phyloP scores from a whole-genome alignment of 2,113 vertebrate species.

The Burhinus bistriatus region DNA sequence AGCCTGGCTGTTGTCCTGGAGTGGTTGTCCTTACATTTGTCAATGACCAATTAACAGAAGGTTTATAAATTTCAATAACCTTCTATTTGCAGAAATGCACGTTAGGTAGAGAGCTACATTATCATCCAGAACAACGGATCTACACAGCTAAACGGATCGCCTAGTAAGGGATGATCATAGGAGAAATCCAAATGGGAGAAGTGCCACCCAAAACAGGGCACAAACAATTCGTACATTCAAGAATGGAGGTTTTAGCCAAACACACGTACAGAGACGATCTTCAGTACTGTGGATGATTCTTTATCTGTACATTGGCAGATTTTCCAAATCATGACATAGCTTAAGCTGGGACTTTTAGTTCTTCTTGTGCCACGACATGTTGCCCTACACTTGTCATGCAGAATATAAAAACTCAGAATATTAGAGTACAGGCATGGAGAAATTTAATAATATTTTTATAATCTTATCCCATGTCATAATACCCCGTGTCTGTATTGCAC shows the following conservation, averaged over 20 bases:
- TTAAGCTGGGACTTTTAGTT: not conserved
- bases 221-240: not conserved
- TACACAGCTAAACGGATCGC: not conserved
- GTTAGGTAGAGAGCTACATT: not conserved
- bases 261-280: accelerated
- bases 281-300: not conserved
- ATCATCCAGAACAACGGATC: not conserved
- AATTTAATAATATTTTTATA: not conserved
- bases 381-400: not conserved
- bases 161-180: not conserved
- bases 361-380: not conserved
- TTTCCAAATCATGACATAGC: not conserved
- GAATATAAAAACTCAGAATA: not conserved
- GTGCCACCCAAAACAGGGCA: not conserved
- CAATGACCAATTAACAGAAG: not conserved
- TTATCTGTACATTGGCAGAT: not conserved
- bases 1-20: not conserved
- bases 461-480: not conserved
- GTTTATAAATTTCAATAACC: not conserved
- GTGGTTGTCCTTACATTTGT: not conserved
- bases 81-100: not conserved
- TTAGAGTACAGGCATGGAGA: not conserved
- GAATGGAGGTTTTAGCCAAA: not conserved
- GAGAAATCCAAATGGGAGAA: not conserved
- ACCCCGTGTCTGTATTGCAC: not conserved